These are phyloP conservation scores for Calyptommatus sinebrachiatus DNA, from an alignment of 2,113 vertebrate genomes.

Conservation along the genomic window DNA sequence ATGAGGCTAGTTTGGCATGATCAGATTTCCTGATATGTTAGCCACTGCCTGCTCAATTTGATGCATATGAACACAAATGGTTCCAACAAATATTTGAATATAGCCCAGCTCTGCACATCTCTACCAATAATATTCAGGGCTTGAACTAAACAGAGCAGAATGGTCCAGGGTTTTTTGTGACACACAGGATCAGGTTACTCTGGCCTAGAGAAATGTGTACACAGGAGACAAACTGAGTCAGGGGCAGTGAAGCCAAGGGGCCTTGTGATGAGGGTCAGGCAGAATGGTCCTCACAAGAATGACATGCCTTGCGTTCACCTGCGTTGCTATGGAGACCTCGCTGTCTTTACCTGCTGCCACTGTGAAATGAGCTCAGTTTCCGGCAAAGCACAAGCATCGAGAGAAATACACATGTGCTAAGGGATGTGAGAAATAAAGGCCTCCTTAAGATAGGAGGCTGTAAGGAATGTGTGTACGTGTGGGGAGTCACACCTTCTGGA, in stretches of 20 bases:
- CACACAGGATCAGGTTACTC: fast-evolving
- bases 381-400: conserved; percentile 33
- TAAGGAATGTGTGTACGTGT: not conserved
- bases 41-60: too few species aligned
- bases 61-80: too few species aligned
- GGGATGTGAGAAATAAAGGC: not conserved
- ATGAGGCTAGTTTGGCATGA: too few species aligned
- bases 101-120: too few species aligned
- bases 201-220: fast-evolving
- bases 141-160: too few species aligned
- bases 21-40: too few species aligned
- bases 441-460: not conserved
- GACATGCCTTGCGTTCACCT: conserved; percentile 57
- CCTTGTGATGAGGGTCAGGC: conserved; percentile 6
- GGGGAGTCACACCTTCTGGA: not conserved
- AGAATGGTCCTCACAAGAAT: conserved; percentile 32
- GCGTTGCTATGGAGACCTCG: conserved; percentile 56
- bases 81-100: too few species aligned
- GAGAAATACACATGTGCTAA: conserved; percentile 45
- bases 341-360: conserved; percentile 46
- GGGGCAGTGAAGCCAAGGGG: not conserved
- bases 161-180: not conserved
- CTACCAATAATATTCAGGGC: too few species aligned
- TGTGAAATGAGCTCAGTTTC: conserved; percentile 38
- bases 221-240: not conserved